phyloP scores from a whole-genome alignment of 2,113 vertebrate species.

The Passer domesticus region DNA sequence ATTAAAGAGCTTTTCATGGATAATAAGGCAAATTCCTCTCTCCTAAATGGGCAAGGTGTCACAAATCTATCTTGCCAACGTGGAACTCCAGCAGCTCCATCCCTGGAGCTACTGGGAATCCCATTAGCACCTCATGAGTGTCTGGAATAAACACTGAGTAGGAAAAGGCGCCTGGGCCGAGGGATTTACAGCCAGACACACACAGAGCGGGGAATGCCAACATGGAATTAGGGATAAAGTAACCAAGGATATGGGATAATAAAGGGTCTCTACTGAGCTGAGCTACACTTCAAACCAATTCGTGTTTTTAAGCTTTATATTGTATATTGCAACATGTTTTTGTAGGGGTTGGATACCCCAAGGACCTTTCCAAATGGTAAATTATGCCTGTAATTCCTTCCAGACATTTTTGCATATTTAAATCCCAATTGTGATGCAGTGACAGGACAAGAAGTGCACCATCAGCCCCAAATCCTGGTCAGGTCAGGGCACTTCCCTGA shows the following conservation, averaged over 20 bases:
- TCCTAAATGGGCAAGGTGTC: not conserved
- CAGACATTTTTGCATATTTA: not conserved
- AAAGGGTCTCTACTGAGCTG: not conserved
- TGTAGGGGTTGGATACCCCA: not conserved
- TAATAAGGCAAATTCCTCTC: not conserved
- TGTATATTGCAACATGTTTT: not conserved
- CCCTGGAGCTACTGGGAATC: not conserved
- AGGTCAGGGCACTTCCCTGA: not conserved
- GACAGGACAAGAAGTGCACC: not conserved
- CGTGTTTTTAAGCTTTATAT: not conserved
- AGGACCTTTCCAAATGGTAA: not conserved
- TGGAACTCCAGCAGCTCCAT: not conserved
- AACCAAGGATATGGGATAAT: not conserved
- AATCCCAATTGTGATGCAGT: not conserved
- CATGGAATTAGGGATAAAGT: not conserved
- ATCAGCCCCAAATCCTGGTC: not conserved
- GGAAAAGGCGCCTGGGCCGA: not conserved
- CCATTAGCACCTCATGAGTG: not conserved
- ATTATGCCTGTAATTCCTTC: not conserved
- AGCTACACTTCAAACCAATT: not conserved
- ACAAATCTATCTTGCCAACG: not conserved
- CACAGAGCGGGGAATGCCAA: not conserved
- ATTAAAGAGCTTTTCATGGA: not conserved
- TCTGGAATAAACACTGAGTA: not conserved
- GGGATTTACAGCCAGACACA: not conserved